These are phyloP conservation scores for Zygaena filipendulae DNA, from an alignment of 2,888 invertebrate species.

Conservation along the genomic window DNA sequence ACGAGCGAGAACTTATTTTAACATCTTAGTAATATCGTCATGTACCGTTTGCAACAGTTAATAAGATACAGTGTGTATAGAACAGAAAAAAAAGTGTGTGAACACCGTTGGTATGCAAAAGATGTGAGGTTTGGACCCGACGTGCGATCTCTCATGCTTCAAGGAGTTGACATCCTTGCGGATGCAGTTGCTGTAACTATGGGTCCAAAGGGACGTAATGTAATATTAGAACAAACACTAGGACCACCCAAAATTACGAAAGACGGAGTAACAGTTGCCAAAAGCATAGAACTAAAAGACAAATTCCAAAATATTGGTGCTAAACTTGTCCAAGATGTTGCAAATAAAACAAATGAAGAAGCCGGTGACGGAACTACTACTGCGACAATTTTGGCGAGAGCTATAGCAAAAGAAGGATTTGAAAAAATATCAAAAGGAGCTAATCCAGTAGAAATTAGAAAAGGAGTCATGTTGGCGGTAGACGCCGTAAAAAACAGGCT, in stretches of 20 bases:
- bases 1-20: no score
- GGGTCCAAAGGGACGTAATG: conserved; percentile 99
- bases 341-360: conserved; percentile 99
- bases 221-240: conserved; percentile 98
- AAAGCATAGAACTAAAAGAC: conserved; percentile 95
- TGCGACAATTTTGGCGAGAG: conserved; percentile 95
- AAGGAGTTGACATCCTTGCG: conserved; percentile 96
- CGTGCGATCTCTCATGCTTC: conserved; percentile 93
- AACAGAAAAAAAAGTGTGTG: background rate
- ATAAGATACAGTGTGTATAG: no score
- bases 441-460: conserved; percentile 95
- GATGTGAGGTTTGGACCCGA: conserved; percentile 97
- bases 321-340: conserved; percentile 97
- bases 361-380: conserved; percentile 99
- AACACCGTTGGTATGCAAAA: conserved; percentile 76
- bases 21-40: no score
- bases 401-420: conserved; percentile 98
- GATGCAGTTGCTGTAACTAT: conserved; percentile 99
- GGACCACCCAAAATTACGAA: conserved; percentile 99
- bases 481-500: conserved; percentile 87
- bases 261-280: conserved; percentile 99
- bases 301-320: conserved; percentile 99
- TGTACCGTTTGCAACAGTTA: no score
- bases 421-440: conserved; percentile 97
- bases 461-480: conserved; percentile 93